Base-by-base conservation (phyloP, 2,113 vertebrate species). In the Salvelinus sp. region DNA sequence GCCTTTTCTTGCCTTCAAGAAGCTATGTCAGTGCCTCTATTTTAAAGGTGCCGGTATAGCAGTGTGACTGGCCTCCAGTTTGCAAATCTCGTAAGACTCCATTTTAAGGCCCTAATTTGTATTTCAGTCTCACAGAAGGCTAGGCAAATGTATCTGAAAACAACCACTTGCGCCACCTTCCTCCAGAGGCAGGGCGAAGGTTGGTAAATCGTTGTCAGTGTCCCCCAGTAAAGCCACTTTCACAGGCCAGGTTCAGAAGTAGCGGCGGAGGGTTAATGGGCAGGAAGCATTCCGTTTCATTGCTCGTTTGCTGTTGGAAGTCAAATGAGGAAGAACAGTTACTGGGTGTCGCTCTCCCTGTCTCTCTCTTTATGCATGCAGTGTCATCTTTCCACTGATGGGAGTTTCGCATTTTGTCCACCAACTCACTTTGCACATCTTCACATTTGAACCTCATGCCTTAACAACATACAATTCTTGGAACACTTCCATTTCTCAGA, bases 251-350 rank as follows among this genome's bases (percentile, higher is more conserved):
- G 23, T 18, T 66, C 12, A 28, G 63, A 65, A 65, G 63, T 65
- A 65, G 25, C 25, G 20, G 54, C 13, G 25, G 12, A 65, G 25
- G 63, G 13, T 28, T 23, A 65, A 65, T 23, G 3, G 38, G 4
- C 63, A 28, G n/a, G 63, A 65, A 65, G 65, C 14, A 67, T 30
- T 62, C n/a, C 5, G 58, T 67, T 67, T 33, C 65, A 67, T 30
- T 20, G 65, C 18, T n/a, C 33, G n/a, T 66, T 66, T 66, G 4
- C 22, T 66, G 48, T 60, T 60, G 58, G 58, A 18, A 62, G 16
- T 57, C 18, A 3, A 62, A 62, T 62, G 18, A 62, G 58, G n/a
- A 62, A 62, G 5, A n/a, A 62, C 58, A 62, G 58, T 62, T 22
- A 16, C n/a, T 62, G 58, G 18, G 58, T 22, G 58, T 62, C 9